Percentiles rank a stretch among this genome's conserved stretches.
Conservation (phyloP, 2,113 vertebrate species). For the Oreochromis aureus region DNA sequence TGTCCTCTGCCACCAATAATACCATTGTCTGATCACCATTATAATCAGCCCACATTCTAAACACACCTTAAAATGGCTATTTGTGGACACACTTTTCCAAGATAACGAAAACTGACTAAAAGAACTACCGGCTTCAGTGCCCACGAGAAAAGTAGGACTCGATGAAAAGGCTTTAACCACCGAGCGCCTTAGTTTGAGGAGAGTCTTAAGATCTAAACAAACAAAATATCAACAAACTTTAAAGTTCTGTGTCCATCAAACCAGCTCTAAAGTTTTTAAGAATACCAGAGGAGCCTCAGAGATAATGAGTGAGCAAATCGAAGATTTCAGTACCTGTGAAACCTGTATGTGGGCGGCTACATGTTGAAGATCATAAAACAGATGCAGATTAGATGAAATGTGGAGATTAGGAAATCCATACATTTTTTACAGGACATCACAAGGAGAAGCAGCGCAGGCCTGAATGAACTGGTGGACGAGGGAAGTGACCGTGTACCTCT, state of each 20-base stretch:
- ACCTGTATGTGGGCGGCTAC: neutral
- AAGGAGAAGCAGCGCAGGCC: rapidly evolving
- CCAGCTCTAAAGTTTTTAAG: neutral
- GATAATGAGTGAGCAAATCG: neutral
- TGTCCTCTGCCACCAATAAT: neutral
- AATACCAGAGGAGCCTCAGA: neutral
- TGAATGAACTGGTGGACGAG: neutral
- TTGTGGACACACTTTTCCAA: neutral
- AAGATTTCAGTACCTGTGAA: neutral
- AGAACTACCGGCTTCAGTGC: neutral
- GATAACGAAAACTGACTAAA: rapidly evolving
- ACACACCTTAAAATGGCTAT: neutral
- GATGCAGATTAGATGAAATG: neutral
- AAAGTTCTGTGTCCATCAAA: neutral
- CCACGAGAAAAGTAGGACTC: neutral
- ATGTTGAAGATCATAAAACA: neutral
- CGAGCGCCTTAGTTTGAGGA: neutral
- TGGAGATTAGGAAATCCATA: neutral
- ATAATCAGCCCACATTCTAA: neutral
- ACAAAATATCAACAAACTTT: neutral
- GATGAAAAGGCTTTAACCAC: neutral
- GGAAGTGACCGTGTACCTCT: neutral
- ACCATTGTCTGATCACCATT: neutral
- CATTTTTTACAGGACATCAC: neutral
- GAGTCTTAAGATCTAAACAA: neutral